Percentiles rank a stretch among this genome's conserved stretches.
Conservation (phyloP, 2,113 vertebrate genomes). For the Chaenogobius annularis region DNA sequence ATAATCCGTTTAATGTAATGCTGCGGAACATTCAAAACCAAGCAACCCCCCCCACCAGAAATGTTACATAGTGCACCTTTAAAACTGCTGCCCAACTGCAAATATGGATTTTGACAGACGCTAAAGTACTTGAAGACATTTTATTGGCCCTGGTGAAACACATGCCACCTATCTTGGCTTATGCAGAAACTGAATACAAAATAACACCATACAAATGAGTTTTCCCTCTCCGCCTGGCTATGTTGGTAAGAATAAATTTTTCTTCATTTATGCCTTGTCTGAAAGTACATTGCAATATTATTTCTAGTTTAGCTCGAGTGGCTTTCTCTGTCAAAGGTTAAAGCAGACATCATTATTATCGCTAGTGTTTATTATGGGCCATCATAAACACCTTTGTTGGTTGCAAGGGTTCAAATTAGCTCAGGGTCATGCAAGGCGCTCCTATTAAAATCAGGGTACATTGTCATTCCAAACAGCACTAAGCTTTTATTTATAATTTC, state of each 20-base stretch:
- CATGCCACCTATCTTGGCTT: background rate
- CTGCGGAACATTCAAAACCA: background rate
- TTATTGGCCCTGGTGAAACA: background rate
- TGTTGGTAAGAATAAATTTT: background rate
- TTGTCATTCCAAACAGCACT: conserved; percentile 3
- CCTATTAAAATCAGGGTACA: background rate
- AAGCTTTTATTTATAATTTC: conserved; percentile 8
- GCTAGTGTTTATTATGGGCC: background rate
- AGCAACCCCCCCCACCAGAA: background rate
- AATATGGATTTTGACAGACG: background rate
- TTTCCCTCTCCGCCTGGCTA: background rate
- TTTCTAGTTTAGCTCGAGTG: background rate
- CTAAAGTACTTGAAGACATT: background rate
- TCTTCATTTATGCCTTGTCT: background rate
- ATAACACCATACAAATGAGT: background rate
- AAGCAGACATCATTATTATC: background rate
- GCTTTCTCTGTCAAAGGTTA: background rate
- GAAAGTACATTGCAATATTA: background rate
- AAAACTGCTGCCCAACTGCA: background rate
- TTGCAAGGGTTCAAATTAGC: conserved; percentile 1
- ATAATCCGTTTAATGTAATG: background rate
- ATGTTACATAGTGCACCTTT: background rate
- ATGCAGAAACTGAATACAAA: background rate
- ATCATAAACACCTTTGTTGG: conserved; percentile 5
- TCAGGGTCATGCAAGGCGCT: conserved; percentile 1